A percentile compares a stretch with the other conserved stretches of the same genome.
Conservation (phyloP, 1,140 invertebrate genomes). For the Paracyclopina nana region DNA sequence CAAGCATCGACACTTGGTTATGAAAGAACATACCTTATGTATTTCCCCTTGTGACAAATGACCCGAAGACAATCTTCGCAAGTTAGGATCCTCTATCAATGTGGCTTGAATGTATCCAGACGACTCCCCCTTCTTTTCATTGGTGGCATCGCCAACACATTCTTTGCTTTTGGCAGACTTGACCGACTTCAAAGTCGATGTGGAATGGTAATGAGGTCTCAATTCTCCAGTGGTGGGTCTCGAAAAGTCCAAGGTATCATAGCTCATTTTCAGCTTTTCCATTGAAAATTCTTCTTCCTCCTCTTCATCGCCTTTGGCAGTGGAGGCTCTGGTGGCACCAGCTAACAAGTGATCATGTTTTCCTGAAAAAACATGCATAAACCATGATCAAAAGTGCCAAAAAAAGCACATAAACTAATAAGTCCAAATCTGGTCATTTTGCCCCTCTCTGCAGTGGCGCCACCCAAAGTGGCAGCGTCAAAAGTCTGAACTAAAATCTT, state of each 20-base stretch:
- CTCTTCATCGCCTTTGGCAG: neutral
- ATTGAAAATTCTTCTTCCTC: neutral
- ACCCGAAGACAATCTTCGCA: no score
- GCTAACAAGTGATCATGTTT: neutral
- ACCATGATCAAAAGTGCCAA: neutral
- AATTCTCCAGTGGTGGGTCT: neutral
- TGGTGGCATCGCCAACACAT: neutral
- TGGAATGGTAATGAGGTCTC: slow-evolving; percentile 5
- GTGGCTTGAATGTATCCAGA: neutral
- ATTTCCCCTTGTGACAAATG: neutral
- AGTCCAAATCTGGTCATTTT: neutral
- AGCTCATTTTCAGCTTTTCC: neutral
- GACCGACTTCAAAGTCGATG: neutral
- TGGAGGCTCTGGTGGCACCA: neutral
- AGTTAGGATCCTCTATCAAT: no score
- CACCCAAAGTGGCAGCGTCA: no score
- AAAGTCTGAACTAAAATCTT: no score
- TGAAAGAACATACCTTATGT: neutral
- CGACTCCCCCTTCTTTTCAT: no score
- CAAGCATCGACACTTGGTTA: neutral
- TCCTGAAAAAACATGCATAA: neutral
- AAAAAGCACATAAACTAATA: neutral
- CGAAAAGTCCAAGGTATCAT: neutral
- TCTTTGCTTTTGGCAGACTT: neutral
- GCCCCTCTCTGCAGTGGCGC: neutral